Evolutionary conservation across 2,113 vertebrate species (phyloP).

Genomic region (Philantomba maxwellii): DNA sequence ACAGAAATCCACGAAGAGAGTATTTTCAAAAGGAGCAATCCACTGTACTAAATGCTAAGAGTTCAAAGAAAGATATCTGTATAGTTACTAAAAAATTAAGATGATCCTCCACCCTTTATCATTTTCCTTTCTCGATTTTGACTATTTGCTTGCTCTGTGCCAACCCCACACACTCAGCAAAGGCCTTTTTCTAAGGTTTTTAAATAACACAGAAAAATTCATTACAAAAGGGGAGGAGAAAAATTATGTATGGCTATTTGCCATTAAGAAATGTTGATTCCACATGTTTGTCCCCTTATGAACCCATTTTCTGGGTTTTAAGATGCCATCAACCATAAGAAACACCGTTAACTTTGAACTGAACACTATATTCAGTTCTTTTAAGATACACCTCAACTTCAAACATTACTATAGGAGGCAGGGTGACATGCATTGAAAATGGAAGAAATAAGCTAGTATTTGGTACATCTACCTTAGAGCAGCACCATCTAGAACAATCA

Average conservation of each 20-base stretch:
- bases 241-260: neutral
- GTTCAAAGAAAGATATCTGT: neutral
- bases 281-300: neutral
- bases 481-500: neutral
- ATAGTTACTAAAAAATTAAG: neutral
- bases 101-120: neutral
- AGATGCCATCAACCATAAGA: neutral
- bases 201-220: neutral
- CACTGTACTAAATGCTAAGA: neutral
- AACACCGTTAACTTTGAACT: neutral
- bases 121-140: neutral
- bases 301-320: neutral
- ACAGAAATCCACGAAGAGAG: neutral
- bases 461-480: neutral
- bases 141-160: neutral
- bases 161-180: neutral
- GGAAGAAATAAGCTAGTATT: neutral
- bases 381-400: neutral
- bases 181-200: neutral
- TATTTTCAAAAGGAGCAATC: neutral
- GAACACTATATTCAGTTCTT: neutral
- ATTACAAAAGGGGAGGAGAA: neutral
- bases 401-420: neutral
- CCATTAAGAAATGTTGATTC: neutral
- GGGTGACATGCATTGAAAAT: neutral